Percentiles rank a stretch among this genome's conserved stretches.
These are phyloP conservation scores for Coilia nasus DNA, from an alignment of 2,797 vertebrate species.

Conservation along the genomic window DNA sequence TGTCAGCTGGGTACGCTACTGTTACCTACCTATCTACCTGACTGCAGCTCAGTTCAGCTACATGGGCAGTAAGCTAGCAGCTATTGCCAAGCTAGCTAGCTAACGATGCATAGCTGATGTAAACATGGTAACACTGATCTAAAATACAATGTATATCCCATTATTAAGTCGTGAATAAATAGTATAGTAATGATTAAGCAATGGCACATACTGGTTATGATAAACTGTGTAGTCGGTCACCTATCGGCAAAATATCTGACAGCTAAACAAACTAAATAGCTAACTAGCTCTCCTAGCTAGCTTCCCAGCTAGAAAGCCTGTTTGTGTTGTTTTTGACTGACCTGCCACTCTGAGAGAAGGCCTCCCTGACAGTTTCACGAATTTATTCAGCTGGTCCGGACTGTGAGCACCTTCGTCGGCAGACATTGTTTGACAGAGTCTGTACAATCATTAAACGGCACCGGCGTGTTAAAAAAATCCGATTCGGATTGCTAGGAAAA, in stretches of 20 bases:
- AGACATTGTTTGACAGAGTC: conserved; percentile 68
- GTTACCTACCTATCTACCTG: neutral
- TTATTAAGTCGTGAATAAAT: neutral
- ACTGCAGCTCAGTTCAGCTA: conserved; percentile 14
- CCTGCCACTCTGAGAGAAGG: conserved; percentile 80
- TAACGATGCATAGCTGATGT: neutral
- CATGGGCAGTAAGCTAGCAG: neutral
- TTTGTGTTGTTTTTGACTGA: conserved; percentile 70
- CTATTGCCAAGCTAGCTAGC: neutral
- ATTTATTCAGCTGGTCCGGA: conserved; percentile 82
- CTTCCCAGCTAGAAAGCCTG: conserved; percentile 43
- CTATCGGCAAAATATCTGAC: neutral
- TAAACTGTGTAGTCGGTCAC: neutral
- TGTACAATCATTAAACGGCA: conserved; percentile 49
- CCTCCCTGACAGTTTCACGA: conserved; percentile 84
- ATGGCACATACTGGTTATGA: neutral
- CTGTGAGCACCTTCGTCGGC: conserved; percentile 62
- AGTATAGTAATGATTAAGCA: neutral
- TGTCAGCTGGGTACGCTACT: neutral
- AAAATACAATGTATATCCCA: neutral
- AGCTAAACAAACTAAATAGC: conserved; percentile 26
- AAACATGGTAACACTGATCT: neutral
- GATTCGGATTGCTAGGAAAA: conserved; percentile 54
- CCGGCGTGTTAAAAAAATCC: conserved; percentile 55
- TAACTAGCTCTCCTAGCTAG: conserved; percentile 46